Evolutionary conservation across 2,113 vertebrate genomes (phyloP).

Genomic region (Mus pahari): DNA sequence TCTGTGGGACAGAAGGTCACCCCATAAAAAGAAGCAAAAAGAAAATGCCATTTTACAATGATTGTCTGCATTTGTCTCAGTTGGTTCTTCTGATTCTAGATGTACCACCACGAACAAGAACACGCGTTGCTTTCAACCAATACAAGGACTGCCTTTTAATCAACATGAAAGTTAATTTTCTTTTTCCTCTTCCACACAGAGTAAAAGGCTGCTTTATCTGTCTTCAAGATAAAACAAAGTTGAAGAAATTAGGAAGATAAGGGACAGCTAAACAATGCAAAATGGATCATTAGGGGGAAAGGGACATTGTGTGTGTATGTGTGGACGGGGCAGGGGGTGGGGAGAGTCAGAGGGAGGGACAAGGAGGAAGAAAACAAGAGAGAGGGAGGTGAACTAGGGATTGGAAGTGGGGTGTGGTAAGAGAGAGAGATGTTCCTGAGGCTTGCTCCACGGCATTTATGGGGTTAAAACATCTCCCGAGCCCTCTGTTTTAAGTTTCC

Average conservation of each 20-base stretch:
- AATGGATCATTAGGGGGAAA: neutral
- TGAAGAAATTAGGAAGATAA: neutral
- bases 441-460: neutral
- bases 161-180: neutral
- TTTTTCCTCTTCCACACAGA: neutral
- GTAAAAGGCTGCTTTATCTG: neutral
- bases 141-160: neutral
- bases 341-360: no score
- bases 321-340: neutral
- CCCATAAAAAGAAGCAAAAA: neutral
- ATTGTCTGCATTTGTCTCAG: neutral
- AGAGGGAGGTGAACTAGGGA: no score
- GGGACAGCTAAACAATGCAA: neutral
- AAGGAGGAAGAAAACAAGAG: neutral
- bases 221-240: slow-evolving; percentile 15
- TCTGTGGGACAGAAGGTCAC: neutral
- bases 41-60: neutral
- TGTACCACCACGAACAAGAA: neutral
- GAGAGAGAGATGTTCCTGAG: neutral
- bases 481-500: neutral
- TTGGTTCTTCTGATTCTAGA: neutral
- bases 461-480: neutral
- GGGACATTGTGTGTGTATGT: neutral
- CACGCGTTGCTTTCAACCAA: neutral
- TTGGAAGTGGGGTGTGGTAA: neutral